These are phyloP conservation scores for Callosobruchus maculatus DNA, from an alignment of 2,888 invertebrate genomes.

Conservation along the genomic window DNA sequence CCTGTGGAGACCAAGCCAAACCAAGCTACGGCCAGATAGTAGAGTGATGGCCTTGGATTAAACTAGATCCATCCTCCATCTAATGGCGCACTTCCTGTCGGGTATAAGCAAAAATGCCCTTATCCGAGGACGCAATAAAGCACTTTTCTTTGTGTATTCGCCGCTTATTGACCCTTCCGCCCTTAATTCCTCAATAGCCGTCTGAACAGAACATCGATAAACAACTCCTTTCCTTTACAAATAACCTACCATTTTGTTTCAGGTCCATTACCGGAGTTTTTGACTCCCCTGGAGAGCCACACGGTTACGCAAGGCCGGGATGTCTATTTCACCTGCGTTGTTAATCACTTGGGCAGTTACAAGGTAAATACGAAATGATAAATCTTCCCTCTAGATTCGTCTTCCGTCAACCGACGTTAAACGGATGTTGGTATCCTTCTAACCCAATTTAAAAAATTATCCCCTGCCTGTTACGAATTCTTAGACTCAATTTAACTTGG, in stretches of 20 bases:
- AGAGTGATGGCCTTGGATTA: too few relatives aligned
- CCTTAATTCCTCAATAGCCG: background rate
- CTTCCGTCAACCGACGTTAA: background rate
- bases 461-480: background rate
- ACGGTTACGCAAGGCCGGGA: conserved; percentile 86
- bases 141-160: background rate
- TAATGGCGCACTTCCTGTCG: too few relatives aligned
- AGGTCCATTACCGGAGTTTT: conserved; percentile 70
- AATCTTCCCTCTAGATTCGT: background rate
- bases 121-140: background rate
- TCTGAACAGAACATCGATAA: background rate
- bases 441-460: background rate
- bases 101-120: background rate
- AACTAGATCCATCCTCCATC: too few relatives aligned
- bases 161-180: background rate
- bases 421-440: background rate
- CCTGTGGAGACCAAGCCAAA: too few relatives aligned
- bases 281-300: conserved; percentile 80
- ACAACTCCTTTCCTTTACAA: background rate
- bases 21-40: too few relatives aligned
- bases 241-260: conserved; percentile 28
- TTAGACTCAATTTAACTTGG: background rate
- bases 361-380: conserved; percentile 58
- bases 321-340: conserved; percentile 85
- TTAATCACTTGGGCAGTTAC: conserved; percentile 83